These are phyloP conservation scores for Ciconia boyciana DNA, from an alignment of 2,113 vertebrate species.

Conservation along the genomic window DNA sequence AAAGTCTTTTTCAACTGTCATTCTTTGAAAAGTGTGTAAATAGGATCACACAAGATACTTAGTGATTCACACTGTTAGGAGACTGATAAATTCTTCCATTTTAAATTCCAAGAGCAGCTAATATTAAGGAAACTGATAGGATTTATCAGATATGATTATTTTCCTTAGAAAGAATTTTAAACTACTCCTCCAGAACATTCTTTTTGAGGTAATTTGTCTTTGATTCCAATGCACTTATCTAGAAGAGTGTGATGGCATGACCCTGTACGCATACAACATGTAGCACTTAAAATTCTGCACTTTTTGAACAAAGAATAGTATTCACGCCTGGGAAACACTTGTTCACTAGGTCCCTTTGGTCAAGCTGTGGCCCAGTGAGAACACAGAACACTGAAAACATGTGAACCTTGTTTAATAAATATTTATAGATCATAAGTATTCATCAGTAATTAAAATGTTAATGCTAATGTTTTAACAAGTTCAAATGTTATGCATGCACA, in stretches of 20 bases:
- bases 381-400: not conserved
- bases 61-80: not conserved
- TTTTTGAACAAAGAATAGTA: not conserved
- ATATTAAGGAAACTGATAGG: not conserved
- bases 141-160: not conserved
- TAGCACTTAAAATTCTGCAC: not conserved
- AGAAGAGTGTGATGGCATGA: not conserved
- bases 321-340: not conserved
- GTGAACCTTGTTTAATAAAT: not conserved
- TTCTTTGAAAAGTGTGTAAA: not conserved
- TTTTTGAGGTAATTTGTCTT: not conserved
- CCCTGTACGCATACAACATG: not conserved
- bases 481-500: not conserved
- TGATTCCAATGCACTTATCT: not conserved
- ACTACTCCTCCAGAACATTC: not conserved
- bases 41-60: not conserved
- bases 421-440: not conserved
- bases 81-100: not conserved
- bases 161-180: not conserved
- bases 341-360: not conserved
- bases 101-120: not conserved
- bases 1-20: not conserved
- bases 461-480: not conserved
- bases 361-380: not conserved
- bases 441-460: not conserved